Base-by-base conservation (phyloP, 2,797 vertebrate species). In the Mormyrus hasselquistii region DNA sequence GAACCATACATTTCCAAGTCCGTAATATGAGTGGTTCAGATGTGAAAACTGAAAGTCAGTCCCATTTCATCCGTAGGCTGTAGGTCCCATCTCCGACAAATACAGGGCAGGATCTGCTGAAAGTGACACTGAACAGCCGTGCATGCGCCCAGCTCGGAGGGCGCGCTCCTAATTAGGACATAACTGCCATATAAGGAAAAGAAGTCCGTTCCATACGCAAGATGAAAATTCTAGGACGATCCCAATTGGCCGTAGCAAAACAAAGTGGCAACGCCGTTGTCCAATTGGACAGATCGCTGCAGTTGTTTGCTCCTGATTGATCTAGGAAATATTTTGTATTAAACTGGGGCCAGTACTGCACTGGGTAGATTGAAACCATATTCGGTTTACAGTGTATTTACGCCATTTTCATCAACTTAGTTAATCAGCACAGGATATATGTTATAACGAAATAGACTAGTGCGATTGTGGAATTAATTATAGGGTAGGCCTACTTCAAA, bases 61-160 rank as follows among this genome's bases (percentile, higher is more conserved):
- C 47, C 91, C 59, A 6, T 90, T 92, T 94, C 93, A 89, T 90
- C 93, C 92, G 89, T 59, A 92, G 91, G 92, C 93, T 90, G 93
- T 91, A 91, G 84, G 92, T 87, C 92, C 90, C 87, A 86, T 93
- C 93, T 92, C 90, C 69, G 91, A 90, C 91, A 94, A 90, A 52
- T 93, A 89, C 91, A 92, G 93, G 93, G 91, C 85, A 85, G 92
- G 92, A 91, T 93, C 94, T 92, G 93, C 92, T 93, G 94, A 95
- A 95, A 95, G 95, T 95, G 95, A 96, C 94, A 95, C 92, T 87
- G 91, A 91, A 93, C 94, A 91, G 93, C 90, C 90, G 91, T 90
- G 91, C 91, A 90, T 90, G 89, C 89, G 79, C 88, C 19, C 89
- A 88, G 89, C 91, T 90, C 86, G 91, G 90, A 92, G 59, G 89